Percentiles rank a stretch among this genome's conserved stretches.
phyloP scores from a whole-genome alignment of 1,140 invertebrate species.

The Musca domestica region DNA sequence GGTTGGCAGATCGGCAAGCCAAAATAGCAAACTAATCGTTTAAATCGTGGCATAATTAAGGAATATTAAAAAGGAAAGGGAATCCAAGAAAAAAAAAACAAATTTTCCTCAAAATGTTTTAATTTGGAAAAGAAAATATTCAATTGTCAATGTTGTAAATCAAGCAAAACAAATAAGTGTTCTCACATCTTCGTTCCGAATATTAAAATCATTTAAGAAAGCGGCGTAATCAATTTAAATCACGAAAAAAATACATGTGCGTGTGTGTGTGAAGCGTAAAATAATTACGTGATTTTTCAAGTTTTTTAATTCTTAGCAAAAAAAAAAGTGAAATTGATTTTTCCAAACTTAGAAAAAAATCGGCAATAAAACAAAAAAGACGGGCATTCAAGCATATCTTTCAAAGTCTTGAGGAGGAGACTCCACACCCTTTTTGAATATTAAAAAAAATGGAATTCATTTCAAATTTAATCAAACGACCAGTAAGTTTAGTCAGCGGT shows the following conservation, averaged over 20 bases:
- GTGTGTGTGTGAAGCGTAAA: conserved; percentile 5
- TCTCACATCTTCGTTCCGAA: background rate
- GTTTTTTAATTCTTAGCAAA: background rate
- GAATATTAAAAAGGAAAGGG: background rate
- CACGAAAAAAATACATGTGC: background rate
- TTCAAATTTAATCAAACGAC: conserved; percentile 43
- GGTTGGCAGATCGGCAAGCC: too few species aligned
- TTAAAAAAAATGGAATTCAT: conserved; percentile 42
- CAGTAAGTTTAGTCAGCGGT: conserved; percentile 34
- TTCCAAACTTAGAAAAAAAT: conserved; percentile 1
- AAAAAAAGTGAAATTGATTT: conserved; percentile 4
- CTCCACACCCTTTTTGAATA: background rate
- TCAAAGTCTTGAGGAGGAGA: background rate
- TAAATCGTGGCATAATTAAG: background rate
- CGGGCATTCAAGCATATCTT: background rate
- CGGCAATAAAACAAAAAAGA: conserved; percentile 6
- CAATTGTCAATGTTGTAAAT: background rate
- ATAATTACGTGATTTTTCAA: conserved; percentile 17
- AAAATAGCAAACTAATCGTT: background rate
- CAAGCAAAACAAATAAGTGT: background rate
- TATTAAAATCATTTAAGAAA: background rate
- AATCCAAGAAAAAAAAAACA: background rate
- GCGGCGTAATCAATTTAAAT: background rate
- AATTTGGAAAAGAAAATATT: background rate
- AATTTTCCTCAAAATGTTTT: background rate